A percentile compares a stretch with the other conserved stretches of the same genome.
These are phyloP conservation scores for Nanorana parkeri DNA, from an alignment of 2,113 vertebrate genomes.

Conservation along the genomic window DNA sequence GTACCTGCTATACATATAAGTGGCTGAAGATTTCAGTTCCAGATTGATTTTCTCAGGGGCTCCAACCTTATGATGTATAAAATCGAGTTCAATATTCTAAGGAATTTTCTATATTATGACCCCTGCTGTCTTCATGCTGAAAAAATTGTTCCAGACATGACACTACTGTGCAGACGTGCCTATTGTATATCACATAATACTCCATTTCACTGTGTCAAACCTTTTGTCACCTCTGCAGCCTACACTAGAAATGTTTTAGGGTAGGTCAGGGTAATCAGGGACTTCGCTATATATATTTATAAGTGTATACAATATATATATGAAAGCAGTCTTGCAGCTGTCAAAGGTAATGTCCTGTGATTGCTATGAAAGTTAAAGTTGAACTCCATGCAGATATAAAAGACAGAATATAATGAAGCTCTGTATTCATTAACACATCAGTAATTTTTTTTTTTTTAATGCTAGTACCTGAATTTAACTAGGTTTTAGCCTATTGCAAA, in stretches of 20 bases:
- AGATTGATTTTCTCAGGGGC: conserved; percentile 43
- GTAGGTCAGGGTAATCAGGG: background rate
- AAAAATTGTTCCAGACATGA: conserved; percentile 7
- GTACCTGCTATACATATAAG: conserved; percentile 1
- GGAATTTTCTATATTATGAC: conserved; percentile 21
- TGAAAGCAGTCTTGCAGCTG: background rate
- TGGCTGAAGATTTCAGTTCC: conserved; percentile 11
- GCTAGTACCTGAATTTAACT: no score
- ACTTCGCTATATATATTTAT: no score
- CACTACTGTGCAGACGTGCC: background rate
- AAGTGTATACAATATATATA: background rate
- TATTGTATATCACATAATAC: background rate
- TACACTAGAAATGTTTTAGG: background rate
- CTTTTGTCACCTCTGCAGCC: background rate
- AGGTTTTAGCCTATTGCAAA: no score
- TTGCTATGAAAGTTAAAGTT: no score
- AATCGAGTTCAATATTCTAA: conserved; percentile 16
- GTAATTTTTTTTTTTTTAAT: no score
- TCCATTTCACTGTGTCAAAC: background rate
- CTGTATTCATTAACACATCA: no score
- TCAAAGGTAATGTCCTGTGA: no score
- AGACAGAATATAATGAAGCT: no score
- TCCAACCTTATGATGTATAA: background rate
- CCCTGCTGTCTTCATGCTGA: conserved; percentile 15
- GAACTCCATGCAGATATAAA: no score